These are phyloP conservation scores for Corapipo altera DNA, from an alignment of 2,113 vertebrate species.

Conservation along the genomic window DNA sequence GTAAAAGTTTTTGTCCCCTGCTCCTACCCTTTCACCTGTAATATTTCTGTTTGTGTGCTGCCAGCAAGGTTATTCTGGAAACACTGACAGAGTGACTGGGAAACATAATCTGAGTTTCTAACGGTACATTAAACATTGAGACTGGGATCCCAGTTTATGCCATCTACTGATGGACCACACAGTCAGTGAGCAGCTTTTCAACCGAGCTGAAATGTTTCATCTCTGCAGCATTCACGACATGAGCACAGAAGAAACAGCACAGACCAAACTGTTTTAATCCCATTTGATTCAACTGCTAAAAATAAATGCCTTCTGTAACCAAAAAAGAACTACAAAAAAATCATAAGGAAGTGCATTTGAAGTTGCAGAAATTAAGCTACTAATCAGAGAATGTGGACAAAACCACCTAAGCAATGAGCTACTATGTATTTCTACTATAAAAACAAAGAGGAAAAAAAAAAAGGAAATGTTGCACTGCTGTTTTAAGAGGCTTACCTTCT, in stretches of 20 bases:
- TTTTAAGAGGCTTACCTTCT: constrained; percentile 82
- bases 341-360: neutral
- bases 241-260: neutral
- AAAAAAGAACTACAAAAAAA: neutral
- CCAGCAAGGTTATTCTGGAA: neutral
- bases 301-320: neutral
- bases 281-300: neutral
- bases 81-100: neutral
- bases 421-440: neutral
- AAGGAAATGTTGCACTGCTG: accelerated
- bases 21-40: neutral
- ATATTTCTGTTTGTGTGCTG: neutral
- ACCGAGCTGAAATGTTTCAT: neutral
- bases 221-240: neutral
- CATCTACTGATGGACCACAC: neutral
- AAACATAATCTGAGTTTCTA: neutral
- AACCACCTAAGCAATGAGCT: neutral
- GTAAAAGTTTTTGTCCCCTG: neutral
- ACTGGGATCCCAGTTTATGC: neutral
- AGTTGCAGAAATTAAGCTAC: neutral
- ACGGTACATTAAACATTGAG: neutral
- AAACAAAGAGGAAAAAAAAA: neutral
- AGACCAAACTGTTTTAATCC: neutral
- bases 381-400: neutral
- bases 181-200: neutral